Evolutionary conservation across 2,113 vertebrate genomes (phyloP), one percentile per base, ranked within the genome.

Genomic region (Ptilorrhoa leucosticta): DNA sequence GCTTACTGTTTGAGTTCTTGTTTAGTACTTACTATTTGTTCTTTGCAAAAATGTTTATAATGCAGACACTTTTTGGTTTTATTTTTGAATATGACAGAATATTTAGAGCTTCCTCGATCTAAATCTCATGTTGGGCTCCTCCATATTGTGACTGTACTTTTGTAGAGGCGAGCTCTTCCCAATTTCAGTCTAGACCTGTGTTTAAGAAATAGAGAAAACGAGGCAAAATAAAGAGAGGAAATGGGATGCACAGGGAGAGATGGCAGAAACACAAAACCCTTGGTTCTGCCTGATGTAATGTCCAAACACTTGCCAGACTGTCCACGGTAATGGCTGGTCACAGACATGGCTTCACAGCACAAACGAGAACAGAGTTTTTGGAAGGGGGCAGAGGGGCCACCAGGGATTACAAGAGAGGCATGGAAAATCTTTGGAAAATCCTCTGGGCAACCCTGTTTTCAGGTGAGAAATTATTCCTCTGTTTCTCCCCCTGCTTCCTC

Each of bases 181-280:
- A 3, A 47, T n/a, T 66, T 76, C 57, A 53, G 7, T 53, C 57
- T 47, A 42, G 61, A 61, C 4, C 15, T 6, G 1, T 47, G 56
- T 47, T 23, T 66, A 33, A 68, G 27, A 71, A 76, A 35, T 39
- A 63, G 39, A 64, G 31, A 35, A 83, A 75, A 31, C 3, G 15
- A 33, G 37, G 21, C 27, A 47, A 71, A 85, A 60, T 44, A 60
- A 47, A 80, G 45, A 45, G 17, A 63, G n/a, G 20, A 53, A 66
- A 57, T 0, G 0, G 27, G 37, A 8, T 37, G 14, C 31, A 33
- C 8, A 12, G 18, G 17, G 24, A 60, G 15, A 39, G 27, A 57
- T 4, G 7, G 39, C 40, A 89, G 66, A 78, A 75, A 20, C 24
- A 24, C 0, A 0, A 65, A 89, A 51, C 61, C 45, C 37, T 83